Evolutionary conservation across 2,888 invertebrate species (phyloP).

Genomic region (Acanthopleura granulata): DNA sequence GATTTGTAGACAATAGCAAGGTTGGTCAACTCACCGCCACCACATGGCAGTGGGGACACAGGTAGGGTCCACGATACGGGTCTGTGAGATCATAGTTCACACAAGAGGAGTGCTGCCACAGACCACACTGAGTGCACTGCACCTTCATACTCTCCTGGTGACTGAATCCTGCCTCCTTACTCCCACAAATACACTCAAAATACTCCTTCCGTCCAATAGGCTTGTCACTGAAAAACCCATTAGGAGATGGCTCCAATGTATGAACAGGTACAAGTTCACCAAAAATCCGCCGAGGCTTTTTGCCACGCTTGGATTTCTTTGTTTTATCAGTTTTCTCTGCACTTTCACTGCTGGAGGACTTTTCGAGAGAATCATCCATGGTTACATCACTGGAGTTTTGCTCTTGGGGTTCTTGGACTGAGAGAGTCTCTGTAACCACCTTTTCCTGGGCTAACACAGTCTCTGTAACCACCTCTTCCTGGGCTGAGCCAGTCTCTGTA

Average conservation of each 20-base stretch:
- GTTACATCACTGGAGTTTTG: too few relatives aligned
- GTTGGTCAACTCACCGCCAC: conserved; percentile 55
- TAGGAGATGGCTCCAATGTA: conserved; percentile 5
- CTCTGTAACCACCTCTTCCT: too few relatives aligned
- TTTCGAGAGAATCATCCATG: too few relatives aligned
- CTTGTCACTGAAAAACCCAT: conserved; percentile 21
- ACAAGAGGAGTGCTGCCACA: conserved; percentile 78
- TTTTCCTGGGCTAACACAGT: too few relatives aligned
- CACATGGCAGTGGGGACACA: conserved; percentile 79
- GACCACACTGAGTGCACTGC: conserved; percentile 75
- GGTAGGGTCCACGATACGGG: conserved; percentile 70
- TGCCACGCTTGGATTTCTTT: too few relatives aligned
- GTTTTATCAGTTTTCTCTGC: too few relatives aligned
- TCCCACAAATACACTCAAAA: conserved; percentile 72
- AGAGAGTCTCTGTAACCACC: too few relatives aligned
- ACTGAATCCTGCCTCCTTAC: conserved; percentile 57
- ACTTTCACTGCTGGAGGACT: too few relatives aligned
- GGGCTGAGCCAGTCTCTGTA: too few relatives aligned
- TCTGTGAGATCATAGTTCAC: conserved; percentile 71
- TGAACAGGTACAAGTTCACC: conserved; percentile 3
- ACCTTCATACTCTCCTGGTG: conserved; percentile 58
- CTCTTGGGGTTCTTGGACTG: too few relatives aligned
- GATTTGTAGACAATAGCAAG: too few relatives aligned
- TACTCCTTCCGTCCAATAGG: conserved; percentile 19
- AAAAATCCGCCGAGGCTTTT: background rate